Evolutionary conservation across 1,140 invertebrate species (phyloP).

Genomic region (Cepaea nemoralis): DNA sequence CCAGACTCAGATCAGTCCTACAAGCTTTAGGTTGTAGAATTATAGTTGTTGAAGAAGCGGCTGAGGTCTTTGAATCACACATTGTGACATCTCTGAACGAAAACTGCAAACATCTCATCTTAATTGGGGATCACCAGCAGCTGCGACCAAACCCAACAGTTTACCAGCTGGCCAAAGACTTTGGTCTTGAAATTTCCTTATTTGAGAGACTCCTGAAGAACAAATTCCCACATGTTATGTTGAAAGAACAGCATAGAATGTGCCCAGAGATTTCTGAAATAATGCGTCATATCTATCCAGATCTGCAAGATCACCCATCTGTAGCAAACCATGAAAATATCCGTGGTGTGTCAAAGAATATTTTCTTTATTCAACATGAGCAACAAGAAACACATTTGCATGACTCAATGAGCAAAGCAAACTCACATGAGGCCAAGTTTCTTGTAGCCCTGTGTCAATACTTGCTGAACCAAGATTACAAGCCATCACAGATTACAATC

Average conservation of each 20-base stretch:
- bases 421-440: conserved; percentile 67
- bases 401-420: conserved; percentile 67
- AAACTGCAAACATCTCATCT: conserved; percentile 82
- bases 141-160: conserved; percentile 71
- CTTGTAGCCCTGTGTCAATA: conserved; percentile 64
- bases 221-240: conserved; percentile 54
- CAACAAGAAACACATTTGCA: conserved; percentile 53
- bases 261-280: conserved; percentile 69
- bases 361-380: conserved; percentile 70
- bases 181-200: conserved; percentile 68
- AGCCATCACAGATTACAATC: conserved; percentile 67
- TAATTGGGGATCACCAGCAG: conserved; percentile 82
- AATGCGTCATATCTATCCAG: conserved; percentile 69
- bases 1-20: conserved; percentile 48
- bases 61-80: conserved; percentile 63
- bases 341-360: conserved; percentile 64
- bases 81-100: conserved; percentile 74
- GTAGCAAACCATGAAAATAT: conserved; percentile 62
- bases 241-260: conserved; percentile 62
- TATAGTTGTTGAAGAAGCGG: conserved; percentile 66
- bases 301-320: conserved; percentile 62
- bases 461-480: conserved; percentile 69
- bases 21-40: conserved; percentile 51
- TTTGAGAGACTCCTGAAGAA: conserved; percentile 68
- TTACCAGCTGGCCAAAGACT: conserved; percentile 65